Percentiles rank a stretch among this genome's conserved stretches.
phyloP scores from a whole-genome alignment of 1,140 invertebrate species.

The Saccostrea cuccullata region DNA sequence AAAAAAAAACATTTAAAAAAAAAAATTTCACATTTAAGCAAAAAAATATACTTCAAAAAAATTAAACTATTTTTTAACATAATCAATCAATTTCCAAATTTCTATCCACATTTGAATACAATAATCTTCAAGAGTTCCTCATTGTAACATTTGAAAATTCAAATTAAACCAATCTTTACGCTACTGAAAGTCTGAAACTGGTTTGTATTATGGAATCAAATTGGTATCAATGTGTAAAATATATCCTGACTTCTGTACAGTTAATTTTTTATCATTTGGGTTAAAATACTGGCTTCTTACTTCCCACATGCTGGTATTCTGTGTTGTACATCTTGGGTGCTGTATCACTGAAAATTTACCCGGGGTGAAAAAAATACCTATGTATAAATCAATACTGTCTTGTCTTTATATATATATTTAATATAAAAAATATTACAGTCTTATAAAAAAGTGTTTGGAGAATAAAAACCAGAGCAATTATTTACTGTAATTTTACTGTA shows the following conservation, averaged over 20 bases:
- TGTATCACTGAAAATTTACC: constrained; percentile 76
- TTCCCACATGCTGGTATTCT: constrained; percentile 77
- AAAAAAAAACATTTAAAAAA: not conserved
- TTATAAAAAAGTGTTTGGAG: not conserved
- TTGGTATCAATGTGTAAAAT: too few relatives aligned
- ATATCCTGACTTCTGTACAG: not conserved
- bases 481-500: too few relatives aligned
- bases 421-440: not conserved
- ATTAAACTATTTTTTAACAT: not conserved
- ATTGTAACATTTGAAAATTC: not conserved
- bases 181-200: not conserved
- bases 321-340: constrained; percentile 78
- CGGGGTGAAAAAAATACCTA: too few relatives aligned
- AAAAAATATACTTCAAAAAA: not conserved
- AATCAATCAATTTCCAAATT: not conserved
- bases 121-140: not conserved
- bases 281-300: constrained; percentile 72
- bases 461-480: not conserved
- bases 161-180: not conserved
- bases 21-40: not conserved
- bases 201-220: too few relatives aligned
- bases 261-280: not conserved
- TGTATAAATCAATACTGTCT: too few relatives aligned
- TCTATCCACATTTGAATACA: not conserved
- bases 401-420: too few relatives aligned